Conservation (phyloP, 2,888 invertebrate genomes). For the Dendrolimus houi region DNA sequence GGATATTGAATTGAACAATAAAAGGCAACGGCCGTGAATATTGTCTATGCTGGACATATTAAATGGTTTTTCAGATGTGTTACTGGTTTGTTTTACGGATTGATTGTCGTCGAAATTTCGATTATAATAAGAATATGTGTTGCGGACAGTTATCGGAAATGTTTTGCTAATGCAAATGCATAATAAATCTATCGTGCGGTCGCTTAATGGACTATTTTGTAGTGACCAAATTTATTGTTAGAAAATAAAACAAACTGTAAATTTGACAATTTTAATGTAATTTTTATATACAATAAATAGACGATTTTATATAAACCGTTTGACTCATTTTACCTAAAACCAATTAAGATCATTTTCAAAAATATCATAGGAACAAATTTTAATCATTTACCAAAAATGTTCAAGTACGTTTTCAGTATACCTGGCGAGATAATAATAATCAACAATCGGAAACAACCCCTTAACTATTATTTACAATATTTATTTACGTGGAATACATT, state of each 20-base stretch:
- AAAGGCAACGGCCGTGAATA: neutral
- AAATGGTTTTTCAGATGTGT: neutral
- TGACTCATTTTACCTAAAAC: conserved; percentile 43
- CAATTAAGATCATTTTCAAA: conserved; percentile 24
- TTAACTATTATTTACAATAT: conserved; percentile 30
- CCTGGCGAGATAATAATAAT: conserved; percentile 20
- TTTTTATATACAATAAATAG: conserved; percentile 77
- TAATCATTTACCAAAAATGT: conserved; percentile 4
- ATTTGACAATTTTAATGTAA: conserved; percentile 76
- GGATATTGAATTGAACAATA: too few relatives aligned
- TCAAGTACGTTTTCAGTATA: conserved; percentile 8
- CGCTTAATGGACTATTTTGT: conserved; percentile 72
- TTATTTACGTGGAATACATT: conserved; percentile 38
- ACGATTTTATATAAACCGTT: conserved; percentile 67
- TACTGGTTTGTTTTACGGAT: neutral
- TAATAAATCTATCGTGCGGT: conserved; percentile 62
- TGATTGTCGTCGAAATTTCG: neutral
- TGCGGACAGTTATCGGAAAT: conserved; percentile 31
- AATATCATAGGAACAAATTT: conserved; percentile 38
- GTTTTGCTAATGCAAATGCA: conserved; percentile 53
- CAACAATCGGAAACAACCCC: conserved; percentile 12
- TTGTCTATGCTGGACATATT: neutral
- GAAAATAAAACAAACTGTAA: conserved; percentile 62
- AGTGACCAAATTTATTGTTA: conserved; percentile 74
- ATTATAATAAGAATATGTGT: neutral